phyloP scores from a whole-genome alignment of 1,140 invertebrate species.

The Thaumetopoea pityocampa region DNA sequence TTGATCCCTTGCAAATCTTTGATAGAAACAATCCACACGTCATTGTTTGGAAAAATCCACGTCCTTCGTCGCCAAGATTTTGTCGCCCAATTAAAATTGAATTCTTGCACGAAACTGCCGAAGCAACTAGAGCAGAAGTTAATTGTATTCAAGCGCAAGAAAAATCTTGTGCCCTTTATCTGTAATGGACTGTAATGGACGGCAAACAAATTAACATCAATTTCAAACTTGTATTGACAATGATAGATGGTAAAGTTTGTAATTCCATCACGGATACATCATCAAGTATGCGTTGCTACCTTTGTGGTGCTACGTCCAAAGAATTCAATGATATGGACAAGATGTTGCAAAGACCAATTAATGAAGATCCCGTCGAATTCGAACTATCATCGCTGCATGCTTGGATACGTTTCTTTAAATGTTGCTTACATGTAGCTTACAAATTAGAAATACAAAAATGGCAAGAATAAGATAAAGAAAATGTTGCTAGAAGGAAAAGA shows the following conservation, averaged over 20 bases:
- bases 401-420: slow-evolving; percentile 28
- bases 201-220: slow-evolving; percentile 6
- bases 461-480: slow-evolving; percentile 12
- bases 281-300: slow-evolving; percentile 3
- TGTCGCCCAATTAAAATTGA: neutral
- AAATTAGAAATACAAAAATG: slow-evolving; percentile 30
- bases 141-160: too few species aligned
- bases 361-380: slow-evolving; percentile 15
- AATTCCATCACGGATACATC: slow-evolving; percentile 9
- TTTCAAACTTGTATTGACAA: slow-evolving; percentile 13
- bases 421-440: slow-evolving; percentile 28
- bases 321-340: slow-evolving; percentile 2
- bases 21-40: too few species aligned
- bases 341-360: slow-evolving; percentile 12
- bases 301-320: slow-evolving; percentile 5
- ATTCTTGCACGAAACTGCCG: neutral
- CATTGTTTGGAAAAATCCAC: neutral
- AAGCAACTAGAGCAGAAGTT: too few species aligned
- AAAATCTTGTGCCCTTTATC: too few species aligned
- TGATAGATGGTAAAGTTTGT: slow-evolving; percentile 19
- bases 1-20: too few species aligned
- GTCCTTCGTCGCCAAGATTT: neutral
- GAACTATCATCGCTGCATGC: slow-evolving; percentile 27
- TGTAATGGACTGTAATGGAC: too few species aligned
- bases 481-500: slow-evolving; percentile 13